Percentiles rank a stretch among this genome's conserved stretches.
Evolutionary conservation across 2,888 invertebrate genomes (phyloP).

Genomic region (Cantharis lateralis): DNA sequence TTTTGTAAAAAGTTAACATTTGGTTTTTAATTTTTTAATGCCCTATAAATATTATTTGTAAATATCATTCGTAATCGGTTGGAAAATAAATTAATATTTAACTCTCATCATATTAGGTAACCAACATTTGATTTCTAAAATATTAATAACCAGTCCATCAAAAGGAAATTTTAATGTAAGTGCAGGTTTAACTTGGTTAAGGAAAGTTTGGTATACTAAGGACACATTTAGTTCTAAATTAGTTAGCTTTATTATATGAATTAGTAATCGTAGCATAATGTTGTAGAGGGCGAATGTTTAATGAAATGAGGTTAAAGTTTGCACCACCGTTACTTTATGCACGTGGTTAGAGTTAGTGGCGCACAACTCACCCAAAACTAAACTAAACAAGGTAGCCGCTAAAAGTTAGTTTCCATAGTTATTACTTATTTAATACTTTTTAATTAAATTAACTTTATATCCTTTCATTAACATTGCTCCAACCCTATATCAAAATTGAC

Average conservation of each 20-base stretch:
- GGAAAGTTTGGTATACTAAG: slow-evolving; percentile 19
- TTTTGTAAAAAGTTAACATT: neutral
- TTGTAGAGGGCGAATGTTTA: slow-evolving; percentile 28
- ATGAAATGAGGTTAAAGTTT: slow-evolving; percentile 29
- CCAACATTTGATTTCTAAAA: neutral
- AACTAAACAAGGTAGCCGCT: slow-evolving; percentile 4
- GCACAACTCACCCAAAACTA: slow-evolving; percentile 23
- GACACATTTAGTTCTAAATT: slow-evolving; percentile 30
- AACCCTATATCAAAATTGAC: slow-evolving; percentile 7
- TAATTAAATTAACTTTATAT: neutral
- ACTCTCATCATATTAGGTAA: neutral
- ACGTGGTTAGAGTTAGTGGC: slow-evolving; percentile 25
- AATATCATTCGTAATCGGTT: neutral
- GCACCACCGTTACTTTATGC: slow-evolving; percentile 26
- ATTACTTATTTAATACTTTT: neutral
- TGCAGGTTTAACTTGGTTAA: slow-evolving; percentile 25
- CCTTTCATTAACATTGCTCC: neutral
- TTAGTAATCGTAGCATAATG: slow-evolving; percentile 29
- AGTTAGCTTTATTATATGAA: slow-evolving; percentile 30
- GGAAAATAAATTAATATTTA: neutral
- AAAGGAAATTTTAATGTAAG: slow-evolving; percentile 22
- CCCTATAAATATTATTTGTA: neutral
- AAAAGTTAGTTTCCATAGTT: neutral
- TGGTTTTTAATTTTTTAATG: neutral
- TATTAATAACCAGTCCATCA: neutral